Conservation (phyloP, 2,113 vertebrate genomes). For the Pangasianodon hypophthalmus region DNA sequence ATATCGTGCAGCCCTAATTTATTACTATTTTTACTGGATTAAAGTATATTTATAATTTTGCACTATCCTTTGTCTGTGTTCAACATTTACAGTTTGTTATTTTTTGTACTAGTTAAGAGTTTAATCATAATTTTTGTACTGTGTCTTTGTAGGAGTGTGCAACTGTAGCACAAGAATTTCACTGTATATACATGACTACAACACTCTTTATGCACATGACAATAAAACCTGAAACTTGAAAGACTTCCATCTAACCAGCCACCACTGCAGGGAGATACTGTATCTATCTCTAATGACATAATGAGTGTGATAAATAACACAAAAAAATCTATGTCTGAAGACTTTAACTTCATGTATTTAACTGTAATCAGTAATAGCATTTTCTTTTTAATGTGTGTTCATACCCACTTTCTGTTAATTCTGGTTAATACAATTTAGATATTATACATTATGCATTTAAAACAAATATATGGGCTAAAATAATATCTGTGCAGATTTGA, state of each 20-base stretch:
- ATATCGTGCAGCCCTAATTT: no score
- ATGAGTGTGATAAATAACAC: no score
- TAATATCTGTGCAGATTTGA: background rate
- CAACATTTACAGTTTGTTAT: background rate
- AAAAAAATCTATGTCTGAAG: no score
- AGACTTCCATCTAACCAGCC: no score
- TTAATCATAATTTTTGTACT: background rate
- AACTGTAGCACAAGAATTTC: background rate
- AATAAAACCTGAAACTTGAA: background rate
- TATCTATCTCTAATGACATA: no score
- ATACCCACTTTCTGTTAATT: background rate
- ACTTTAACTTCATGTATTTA: no score
- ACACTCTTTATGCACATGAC: background rate
- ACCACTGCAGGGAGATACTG: no score
- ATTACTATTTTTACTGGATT: background rate
- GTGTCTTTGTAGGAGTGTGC: background rate
- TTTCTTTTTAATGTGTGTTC: background rate
- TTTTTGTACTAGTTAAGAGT: background rate
- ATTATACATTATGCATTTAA: background rate
- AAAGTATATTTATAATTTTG: background rate
- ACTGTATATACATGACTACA: background rate
- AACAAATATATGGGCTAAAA: background rate
- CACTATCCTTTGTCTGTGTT: background rate
- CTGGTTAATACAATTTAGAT: background rate
- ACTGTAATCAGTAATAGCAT: background rate